Conservation (phyloP, 2,888 invertebrate genomes). For the Cheilosia variabilis region DNA sequence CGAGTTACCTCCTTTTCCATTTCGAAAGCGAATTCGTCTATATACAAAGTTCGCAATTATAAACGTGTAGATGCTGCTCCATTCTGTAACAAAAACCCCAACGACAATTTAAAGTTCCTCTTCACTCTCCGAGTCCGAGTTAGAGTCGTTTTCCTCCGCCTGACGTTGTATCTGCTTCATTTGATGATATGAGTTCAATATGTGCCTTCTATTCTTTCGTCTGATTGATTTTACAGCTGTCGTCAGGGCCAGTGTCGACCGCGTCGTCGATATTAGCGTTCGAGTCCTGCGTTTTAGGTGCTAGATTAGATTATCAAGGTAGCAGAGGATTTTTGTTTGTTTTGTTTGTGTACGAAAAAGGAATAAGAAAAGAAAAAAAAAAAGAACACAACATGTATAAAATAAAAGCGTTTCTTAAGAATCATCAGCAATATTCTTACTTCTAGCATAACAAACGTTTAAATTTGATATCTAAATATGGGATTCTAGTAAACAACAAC, state of each 20-base stretch:
- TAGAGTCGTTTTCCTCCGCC: conserved; percentile 38
- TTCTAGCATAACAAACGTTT: conserved; percentile 69
- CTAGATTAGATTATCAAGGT: conserved; percentile 78
- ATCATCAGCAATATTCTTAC: conserved; percentile 60
- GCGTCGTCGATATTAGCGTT: conserved; percentile 77
- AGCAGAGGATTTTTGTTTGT: conserved; percentile 50
- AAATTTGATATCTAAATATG: conserved; percentile 45
- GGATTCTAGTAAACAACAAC: conserved; percentile 67
- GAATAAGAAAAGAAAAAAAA: conserved; percentile 65
- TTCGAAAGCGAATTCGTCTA: conserved; percentile 20
- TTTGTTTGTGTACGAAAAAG: conserved; percentile 54
- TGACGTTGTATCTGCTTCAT: conserved; percentile 43
- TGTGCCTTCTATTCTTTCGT: conserved; percentile 69
- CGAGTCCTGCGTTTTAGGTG: conserved; percentile 80
- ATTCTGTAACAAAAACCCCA: neutral
- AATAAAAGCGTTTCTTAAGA: conserved; percentile 62
- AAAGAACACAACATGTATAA: conserved; percentile 61
- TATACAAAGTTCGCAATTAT: conserved; percentile 27
- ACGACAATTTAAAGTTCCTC: conserved; percentile 42
- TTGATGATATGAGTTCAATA: conserved; percentile 56
- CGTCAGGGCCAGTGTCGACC: conserved; percentile 74
- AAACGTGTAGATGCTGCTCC: conserved; percentile 44
- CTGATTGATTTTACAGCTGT: conserved; percentile 74
- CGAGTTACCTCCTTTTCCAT: conserved; percentile 19
- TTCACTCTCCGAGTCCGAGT: conserved; percentile 29